Evolutionary conservation across 2,113 vertebrate genomes (phyloP).

Genomic region (Pseudopipra pipra): DNA sequence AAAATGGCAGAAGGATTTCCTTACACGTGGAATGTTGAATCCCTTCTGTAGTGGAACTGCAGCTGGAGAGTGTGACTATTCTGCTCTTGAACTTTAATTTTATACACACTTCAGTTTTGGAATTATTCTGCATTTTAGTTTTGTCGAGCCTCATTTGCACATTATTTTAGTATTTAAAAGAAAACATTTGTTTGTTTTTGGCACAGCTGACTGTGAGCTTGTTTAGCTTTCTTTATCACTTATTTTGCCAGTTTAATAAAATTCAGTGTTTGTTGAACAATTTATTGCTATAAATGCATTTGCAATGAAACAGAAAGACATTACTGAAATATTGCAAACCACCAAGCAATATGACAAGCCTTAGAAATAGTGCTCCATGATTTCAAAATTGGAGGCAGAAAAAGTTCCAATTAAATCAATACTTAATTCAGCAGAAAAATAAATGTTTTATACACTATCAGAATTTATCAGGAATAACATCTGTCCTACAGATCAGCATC

Average conservation of each 20-base stretch:
- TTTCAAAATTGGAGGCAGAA: slow-evolving; percentile 32
- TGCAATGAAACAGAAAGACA: slow-evolving; percentile 49
- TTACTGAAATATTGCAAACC: slow-evolving; percentile 38
- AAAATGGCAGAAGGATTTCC: not conserved
- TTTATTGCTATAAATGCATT: slow-evolving; percentile 49
- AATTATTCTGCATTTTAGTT: slow-evolving; percentile 3
- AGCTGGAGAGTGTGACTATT: not conserved
- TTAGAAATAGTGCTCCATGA: slow-evolving; percentile 15
- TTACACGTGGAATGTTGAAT: not conserved
- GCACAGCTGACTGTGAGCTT: not conserved
- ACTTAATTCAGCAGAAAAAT: slow-evolving; percentile 23
- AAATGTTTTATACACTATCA: not conserved
- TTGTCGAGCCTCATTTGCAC: not conserved
- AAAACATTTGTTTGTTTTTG: slow-evolving; percentile 54
- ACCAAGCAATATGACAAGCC: slow-evolving; percentile 9
- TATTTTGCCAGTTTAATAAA: slow-evolving; percentile 63
- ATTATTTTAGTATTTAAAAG: slow-evolving; percentile 31
- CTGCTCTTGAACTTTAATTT: slow-evolving; percentile 17
- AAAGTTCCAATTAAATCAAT: slow-evolving; percentile 40
- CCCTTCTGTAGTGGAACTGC: not conserved
- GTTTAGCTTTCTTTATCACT: slow-evolving; percentile 28
- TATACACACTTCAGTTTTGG: not conserved
- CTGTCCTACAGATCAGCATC: slow-evolving; percentile 32
- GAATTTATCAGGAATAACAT: slow-evolving; percentile 14
- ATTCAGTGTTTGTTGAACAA: slow-evolving; percentile 40